Evolutionary conservation across 2,888 invertebrate genomes (phyloP), one percentile per base, ranked within the genome.

Genomic region (Drosophila algonquin): DNA sequence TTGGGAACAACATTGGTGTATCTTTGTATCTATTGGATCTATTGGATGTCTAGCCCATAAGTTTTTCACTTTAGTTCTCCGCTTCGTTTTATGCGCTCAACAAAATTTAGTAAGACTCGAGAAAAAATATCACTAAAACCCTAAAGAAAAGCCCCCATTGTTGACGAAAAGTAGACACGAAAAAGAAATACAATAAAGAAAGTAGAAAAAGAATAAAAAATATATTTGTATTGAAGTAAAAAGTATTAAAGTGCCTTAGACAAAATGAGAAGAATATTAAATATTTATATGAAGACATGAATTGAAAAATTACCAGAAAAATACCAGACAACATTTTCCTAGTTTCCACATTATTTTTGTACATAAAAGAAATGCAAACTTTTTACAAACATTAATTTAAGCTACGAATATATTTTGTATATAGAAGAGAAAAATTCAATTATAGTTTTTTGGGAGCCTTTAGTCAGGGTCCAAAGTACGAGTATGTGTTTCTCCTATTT

Each of bases 161-260:
- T 72, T 73, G 54, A 59, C 12, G 35, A 48, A 59, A 76, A 16
- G 62, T 21, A 40, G 50, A 6, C 32, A 55, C 55, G 46, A 60
- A 21, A 51, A 63, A 63, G 63, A 14, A 60, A 58, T 61, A 40
- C 51, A 56, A 40, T 32, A 35, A 64, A 44, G 27, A 77, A 50
- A 35, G 21, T 3, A 21, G 21, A 21, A 2, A 21, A 45, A 48
- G 8, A 46, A 74, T 59, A 48, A 40, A 40, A 16, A 40, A 24
- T 68, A 54, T 76, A 80, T 81, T 76, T 71, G 80, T 76, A 76
- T 67, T 40, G 55, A 56, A 30, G 50, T 63, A 51, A 67, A 40
- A 77, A 79, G 79, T 87, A 80, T 86, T 88, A 81, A 86, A 83
- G 82, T 87, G 87, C 87, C 87, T 87, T 88, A 89, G 89, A 86